Evolutionary conservation across 2,888 invertebrate genomes (phyloP), one percentile per base, ranked within the genome.

Genomic region (Taenaris catops): DNA sequence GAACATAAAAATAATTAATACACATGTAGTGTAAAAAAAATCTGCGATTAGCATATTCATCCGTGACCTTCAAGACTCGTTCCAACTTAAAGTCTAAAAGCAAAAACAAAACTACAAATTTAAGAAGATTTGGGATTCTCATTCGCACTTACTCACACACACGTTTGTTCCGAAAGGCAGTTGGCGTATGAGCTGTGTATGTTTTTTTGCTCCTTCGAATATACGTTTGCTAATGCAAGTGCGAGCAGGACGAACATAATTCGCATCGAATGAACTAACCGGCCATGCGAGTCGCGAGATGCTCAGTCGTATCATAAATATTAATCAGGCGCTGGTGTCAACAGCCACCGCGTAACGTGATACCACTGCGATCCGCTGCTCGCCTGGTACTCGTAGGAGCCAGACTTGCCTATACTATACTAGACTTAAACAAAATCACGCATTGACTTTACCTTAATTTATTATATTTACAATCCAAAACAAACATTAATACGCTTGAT

Each of bases 251-350:
- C 48, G 57, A 66, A 62, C 63, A 58, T 67, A 68, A 80, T 81
- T 83, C 71, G 83, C 83, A 68, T 62, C 69, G 73, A 67, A 63
- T 60, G 64, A 67, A 69, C 73, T 62, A 83, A 81, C 83, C 79
- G 81, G 81, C 84, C 86, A 80, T 83, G 75, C 86, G 81, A 86
- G 86, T 84, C 84, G 80, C 79, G 81, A 86, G 86, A 86, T 86
- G 80, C 79, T 83, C 81, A 74, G 76, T 67, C 78, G 76, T 83
- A 86, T 86, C 86, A 86, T 86, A 86, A 86, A 86, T 86, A 86
- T 86, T 86, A 86, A 86, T 86, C 86, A 86, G 83, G 81, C 86
- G 70, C 78, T 84, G 86, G 86, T 84, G 86, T 86, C 86, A 84
- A 86, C 86, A 84, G 86, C 86, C 86, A 84, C 83, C 75, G 81